Base-by-base conservation (phyloP, 1,140 invertebrate species). In the Drosophila rufa region DNA sequence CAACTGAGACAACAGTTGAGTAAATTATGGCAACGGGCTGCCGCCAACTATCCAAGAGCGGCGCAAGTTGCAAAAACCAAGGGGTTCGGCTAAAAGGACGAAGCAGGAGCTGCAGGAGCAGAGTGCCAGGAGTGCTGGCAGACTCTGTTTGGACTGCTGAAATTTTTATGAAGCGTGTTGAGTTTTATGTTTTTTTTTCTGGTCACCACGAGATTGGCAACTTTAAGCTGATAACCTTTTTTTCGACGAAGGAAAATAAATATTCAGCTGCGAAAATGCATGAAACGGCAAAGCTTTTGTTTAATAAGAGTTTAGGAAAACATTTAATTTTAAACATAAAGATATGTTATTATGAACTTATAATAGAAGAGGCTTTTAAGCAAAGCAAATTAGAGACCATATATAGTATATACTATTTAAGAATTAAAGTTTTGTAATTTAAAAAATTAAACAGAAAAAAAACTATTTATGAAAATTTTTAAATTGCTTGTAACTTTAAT, bases 1-100 rank as follows among this genome's bases (percentile, higher is more conserved):
- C 84, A 89, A 87, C 84, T 87, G 84, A 87, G 84, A 87, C 84
- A 87, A 89, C 84, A 83, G 84, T 87, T 87, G 84, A 87, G 84
- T 87, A 87, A 87, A 87, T 87, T 87, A 87, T 87, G 84, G 84
- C 84, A 70, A 89, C 77, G 73, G 80, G 77, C 71, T 73, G 75
- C 57, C 74, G 64, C 64, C 74, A 77, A 77, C 75, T 68, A 69
- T 53, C 56, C 64, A 60, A 78, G 65, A 69, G 74, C 17, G 45
- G 64, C 56, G 38, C 45, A 57, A 78, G 46, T 42, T 61, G 66
- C 42, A 51, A 33, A 33, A 27, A 22, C 30, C 33, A 25, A 36
- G 40, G 27, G 55, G 27, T 27, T 57, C 11, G 46, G 36, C 51
- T 12, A 22, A 67, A 69, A 43, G 62, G 12, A 40, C 25, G 36